A percentile compares a stretch with the other conserved stretches of the same genome.
These are phyloP conservation scores for Leucophenga maculata DNA, from an alignment of 2,888 invertebrate genomes.

Conservation along the genomic window DNA sequence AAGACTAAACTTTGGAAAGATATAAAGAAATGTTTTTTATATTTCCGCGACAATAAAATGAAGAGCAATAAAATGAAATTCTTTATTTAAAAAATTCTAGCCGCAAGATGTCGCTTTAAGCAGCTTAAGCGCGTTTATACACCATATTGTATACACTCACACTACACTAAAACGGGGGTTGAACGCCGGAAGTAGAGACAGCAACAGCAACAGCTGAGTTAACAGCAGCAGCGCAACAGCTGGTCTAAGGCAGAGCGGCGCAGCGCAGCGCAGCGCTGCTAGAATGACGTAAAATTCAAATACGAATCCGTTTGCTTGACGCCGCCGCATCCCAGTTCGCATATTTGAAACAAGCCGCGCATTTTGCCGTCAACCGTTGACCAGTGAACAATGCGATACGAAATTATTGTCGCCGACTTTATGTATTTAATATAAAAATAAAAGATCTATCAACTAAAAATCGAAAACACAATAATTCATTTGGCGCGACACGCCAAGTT, in stretches of 20 bases:
- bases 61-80: no score
- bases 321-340: conserved; percentile 10
- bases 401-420: conserved; percentile 48
- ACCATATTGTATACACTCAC: background rate
- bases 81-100: no score
- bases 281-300: background rate
- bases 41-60: no score
- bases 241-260: no score
- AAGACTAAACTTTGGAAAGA: background rate
- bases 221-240: conserved; percentile 4
- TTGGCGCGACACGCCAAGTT: conserved; percentile 8
- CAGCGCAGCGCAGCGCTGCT: no score
- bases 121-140: background rate
- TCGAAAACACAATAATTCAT: conserved; percentile 33
- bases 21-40: background rate
- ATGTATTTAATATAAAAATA: conserved; percentile 28
- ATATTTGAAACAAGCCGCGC: conserved; percentile 54
- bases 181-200: background rate
- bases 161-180: background rate
- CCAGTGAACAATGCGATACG: conserved; percentile 49
- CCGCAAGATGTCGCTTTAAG: conserved; percentile 39
- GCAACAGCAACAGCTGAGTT: background rate
- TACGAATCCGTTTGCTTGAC: background rate
- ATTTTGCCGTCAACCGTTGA: conserved; percentile 63
- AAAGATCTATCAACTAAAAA: conserved; percentile 8